Percentiles rank a stretch among this genome's conserved stretches.
Conservation (phyloP, 2,113 vertebrate genomes). For the Dinomys branickii region DNA sequence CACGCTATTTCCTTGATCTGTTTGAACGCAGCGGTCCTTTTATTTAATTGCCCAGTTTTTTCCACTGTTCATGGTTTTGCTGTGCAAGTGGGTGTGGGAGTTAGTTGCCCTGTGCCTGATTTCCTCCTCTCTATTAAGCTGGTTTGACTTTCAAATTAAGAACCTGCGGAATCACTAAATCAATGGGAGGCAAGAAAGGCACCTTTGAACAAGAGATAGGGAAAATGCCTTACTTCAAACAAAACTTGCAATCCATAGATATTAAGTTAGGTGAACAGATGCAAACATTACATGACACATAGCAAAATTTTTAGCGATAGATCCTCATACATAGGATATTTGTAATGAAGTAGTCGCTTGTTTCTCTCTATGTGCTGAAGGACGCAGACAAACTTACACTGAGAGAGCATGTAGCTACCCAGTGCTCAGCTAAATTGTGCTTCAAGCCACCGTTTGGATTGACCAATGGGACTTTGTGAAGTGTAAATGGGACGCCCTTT, state of each 20-base stretch:
- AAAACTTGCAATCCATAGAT: conserved; percentile 77
- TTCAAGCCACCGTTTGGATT: conserved; percentile 85
- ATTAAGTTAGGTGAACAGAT: conserved; percentile 78
- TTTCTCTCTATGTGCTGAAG: conserved; percentile 71
- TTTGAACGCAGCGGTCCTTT: conserved; percentile 68
- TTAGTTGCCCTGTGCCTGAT: conserved; percentile 54
- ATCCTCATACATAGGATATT: conserved; percentile 74
- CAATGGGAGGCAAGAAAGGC: conserved; percentile 89
- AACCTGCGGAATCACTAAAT: conserved; percentile 74
- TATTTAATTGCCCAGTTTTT: conserved; percentile 42
- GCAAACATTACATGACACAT: conserved; percentile 80
- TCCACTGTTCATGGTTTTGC: conserved; percentile 55
- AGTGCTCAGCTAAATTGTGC: conserved; percentile 86
- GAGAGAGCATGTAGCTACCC: conserved; percentile 78
- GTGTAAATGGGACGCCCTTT: conserved; percentile 77
- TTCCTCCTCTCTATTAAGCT: conserved; percentile 59
- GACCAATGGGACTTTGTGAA: conserved; percentile 81
- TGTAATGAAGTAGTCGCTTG: conserved; percentile 72
- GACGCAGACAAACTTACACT: conserved; percentile 70
- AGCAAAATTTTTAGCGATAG: conserved; percentile 74
- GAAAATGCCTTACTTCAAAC: conserved; percentile 67
- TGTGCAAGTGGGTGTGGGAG: conserved; percentile 52
- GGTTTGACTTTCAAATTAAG: conserved; percentile 71
- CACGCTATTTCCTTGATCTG: conserved; percentile 68
- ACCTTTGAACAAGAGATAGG: conserved; percentile 85